Base-by-base conservation (phyloP, 2,113 vertebrate species). In the Trochalopteron elliotii region DNA sequence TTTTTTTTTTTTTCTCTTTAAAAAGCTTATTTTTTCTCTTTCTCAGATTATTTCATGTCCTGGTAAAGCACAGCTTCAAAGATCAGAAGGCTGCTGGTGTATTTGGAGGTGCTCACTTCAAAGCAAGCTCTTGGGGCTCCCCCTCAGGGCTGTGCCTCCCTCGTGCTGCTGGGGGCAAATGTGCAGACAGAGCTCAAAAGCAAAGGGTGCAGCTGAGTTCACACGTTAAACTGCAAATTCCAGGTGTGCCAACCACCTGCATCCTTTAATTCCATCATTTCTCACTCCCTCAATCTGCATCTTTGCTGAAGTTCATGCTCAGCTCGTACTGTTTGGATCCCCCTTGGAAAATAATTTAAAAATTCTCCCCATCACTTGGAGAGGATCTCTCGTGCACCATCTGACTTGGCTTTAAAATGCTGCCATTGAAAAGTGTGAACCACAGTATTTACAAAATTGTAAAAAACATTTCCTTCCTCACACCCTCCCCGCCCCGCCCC, bases 21-120 rank as follows among this genome's bases (percentile, higher is more conserved):
- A 93, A 94, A 89, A 67, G 30, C 47, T 49, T 49, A 24, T 49
- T 49, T 23, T 49, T 49, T 24, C 47, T 49, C 47, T 49, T 49
- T 49, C 47, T 24, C 23, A 56, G 24, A 33, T 59, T 67, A 53
- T 89, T 92, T 83, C 77, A 28, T 83, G 59, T 83, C 77, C 45
- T 59, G 15, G 55, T 67, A 85, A 85, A 95, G 60, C 39, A 76
- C 61, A 89, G 22, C 90, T 94, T 84, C 92, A 84, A 84, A 91
- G 89, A 87, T 31, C 31, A 75, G 39, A 56, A 63, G 69, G 35
- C 49, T 94, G 75, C 74, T 67, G 19, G 65, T 79, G 20, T 61
- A 55, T 91, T 94, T 84, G 60, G 84, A 71, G 7, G 0, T 20
- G 27, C 25, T 94, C 64, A 59, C 92, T 97, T 96, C 90, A 96